phyloP scores from a whole-genome alignment of 2,888 invertebrate genomes.

The Microplitis manilae region DNA sequence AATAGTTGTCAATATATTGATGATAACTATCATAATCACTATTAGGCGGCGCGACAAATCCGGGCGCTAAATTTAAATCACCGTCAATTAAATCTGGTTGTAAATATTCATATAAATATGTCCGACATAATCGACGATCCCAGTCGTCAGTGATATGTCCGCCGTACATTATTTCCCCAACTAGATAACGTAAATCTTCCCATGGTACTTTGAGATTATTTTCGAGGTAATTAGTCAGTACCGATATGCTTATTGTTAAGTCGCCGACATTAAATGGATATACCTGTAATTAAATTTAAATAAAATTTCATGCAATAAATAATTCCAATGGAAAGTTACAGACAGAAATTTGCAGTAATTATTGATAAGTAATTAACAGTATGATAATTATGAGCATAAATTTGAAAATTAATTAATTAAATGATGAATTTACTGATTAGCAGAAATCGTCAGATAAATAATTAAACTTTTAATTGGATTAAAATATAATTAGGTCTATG shows the following conservation, averaged over 20 bases:
- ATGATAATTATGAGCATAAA: not conserved
- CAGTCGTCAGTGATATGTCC: conserved; percentile 98
- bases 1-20: conserved; percentile 86
- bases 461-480: not conserved
- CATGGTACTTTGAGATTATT: conserved; percentile 90
- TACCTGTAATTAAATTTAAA: conserved; percentile 56
- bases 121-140: conserved; percentile 90
- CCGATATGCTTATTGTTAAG: conserved; percentile 92
- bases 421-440: conserved; percentile 1
- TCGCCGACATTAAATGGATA: conserved; percentile 90
- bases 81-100: conserved; percentile 90
- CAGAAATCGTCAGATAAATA: not conserved
- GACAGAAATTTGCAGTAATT: not conserved
- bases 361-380: not conserved
- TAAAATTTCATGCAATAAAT: not conserved
- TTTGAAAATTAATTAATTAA: not conserved
- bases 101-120: conserved; percentile 90
- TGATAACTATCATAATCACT: conserved; percentile 91
- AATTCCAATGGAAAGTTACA: not conserved
- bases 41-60: conserved; percentile 90
- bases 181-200: conserved; percentile 94
- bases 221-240: conserved; percentile 92
- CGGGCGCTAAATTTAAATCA: conserved; percentile 85
- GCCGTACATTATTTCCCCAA: conserved; percentile 98
- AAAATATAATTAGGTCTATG: not conserved